phyloP scores from a whole-genome alignment of 2,888 invertebrate species.

The Mylabris sibirica region DNA sequence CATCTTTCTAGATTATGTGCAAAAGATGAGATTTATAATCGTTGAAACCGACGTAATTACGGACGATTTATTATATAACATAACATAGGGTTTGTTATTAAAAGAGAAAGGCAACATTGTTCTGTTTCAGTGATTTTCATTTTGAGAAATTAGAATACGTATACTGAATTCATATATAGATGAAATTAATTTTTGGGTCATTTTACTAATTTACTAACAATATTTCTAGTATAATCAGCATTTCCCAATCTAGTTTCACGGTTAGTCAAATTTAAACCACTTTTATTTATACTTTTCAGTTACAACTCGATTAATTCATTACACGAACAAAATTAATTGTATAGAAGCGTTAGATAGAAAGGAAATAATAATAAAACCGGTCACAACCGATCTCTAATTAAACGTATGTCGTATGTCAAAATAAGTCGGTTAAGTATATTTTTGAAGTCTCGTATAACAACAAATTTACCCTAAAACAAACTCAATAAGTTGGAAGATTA shows the following conservation, averaged over 20 bases:
- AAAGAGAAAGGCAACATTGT: slow-evolving; percentile 30
- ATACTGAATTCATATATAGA: slow-evolving; percentile 16
- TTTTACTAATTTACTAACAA: not conserved
- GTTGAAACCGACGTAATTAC: slow-evolving; percentile 37
- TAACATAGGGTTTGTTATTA: slow-evolving; percentile 35
- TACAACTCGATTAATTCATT: not conserved
- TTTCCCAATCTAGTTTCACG: not conserved
- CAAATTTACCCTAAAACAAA: no score
- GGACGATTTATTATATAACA: slow-evolving; percentile 34
- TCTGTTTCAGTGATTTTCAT: slow-evolving; percentile 25
- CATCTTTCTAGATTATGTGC: slow-evolving; percentile 24
- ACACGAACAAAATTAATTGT: not conserved
- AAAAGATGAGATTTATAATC: slow-evolving; percentile 37
- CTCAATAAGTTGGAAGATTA: no score
- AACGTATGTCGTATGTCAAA: not conserved
- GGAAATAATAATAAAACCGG: not conserved
- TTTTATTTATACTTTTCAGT: not conserved
- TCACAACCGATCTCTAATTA: no score
- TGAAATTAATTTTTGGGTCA: slow-evolving; percentile 26
- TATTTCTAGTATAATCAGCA: not conserved
- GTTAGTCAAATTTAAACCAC: not conserved
- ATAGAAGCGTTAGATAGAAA: not conserved
- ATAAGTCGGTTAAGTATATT: no score
- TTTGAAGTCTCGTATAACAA: no score
- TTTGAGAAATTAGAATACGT: slow-evolving; percentile 11